Base-by-base conservation (phyloP, 2,888 invertebrate species). In the Cinara cedri region DNA sequence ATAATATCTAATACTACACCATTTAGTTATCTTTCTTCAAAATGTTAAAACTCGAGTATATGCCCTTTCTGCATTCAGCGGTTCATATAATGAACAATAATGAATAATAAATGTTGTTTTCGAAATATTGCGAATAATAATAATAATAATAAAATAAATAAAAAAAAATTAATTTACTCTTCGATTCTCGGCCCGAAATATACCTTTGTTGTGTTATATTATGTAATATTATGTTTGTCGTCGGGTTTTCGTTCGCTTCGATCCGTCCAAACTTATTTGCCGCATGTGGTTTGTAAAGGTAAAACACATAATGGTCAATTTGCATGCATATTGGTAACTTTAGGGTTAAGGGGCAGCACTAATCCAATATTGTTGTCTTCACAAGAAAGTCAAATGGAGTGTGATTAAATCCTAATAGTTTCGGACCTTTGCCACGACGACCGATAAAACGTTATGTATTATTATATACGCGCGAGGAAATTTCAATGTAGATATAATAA, bases 351-450 rank as follows among this genome's bases (percentile, higher is more conserved):
- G 34, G 16, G 68, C 51, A 51, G n/a, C 60, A 70, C n/a, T 70
- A 78, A 78, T 78, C 62, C 26, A 78, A 78, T 78, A 70, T 60
- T 13, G 78, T 68, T 51, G 78, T 70, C 62, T 21, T 51, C 13
- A 6, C 34, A 49, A 62, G 34, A 26, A 51, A 2, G 21, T 6
- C 6, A 14, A 54, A 24, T 42, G 9, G 13, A n/a, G 42, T 24
- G 42, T 19, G 21, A 75, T 75, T 75, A 75, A 75, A 75, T 54
- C 42, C 42, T 75, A 65, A 65, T 65, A 65, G 74, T 65, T 42
- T 54, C n/a, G 42, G 24, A 65, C 74, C 65, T 65, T 63, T 54
- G 42, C 34, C 42, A 51, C 51, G 62, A 71, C 60, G 72, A 34
- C 14, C 42, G 1, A 72, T 46, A 19, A 9, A 26, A 65, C 49